These are phyloP conservation scores for Manacus vitellinus DNA, from an alignment of 2,113 vertebrate genomes.

Conservation along the genomic window DNA sequence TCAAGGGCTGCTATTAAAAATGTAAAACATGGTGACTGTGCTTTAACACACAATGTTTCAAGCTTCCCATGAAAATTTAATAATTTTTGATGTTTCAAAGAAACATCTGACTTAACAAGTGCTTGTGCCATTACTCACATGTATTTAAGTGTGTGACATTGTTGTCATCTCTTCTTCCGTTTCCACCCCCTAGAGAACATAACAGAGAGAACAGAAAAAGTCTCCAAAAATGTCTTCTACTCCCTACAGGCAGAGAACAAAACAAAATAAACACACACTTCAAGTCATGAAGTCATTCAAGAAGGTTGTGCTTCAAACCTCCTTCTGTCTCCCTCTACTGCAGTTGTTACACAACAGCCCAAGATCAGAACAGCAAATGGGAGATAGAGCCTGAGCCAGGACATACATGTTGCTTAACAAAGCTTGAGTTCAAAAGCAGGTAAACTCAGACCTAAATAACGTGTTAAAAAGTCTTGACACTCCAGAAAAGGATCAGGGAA, in stretches of 20 bases:
- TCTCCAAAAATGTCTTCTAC: neutral
- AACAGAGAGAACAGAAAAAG: neutral
- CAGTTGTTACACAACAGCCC: neutral
- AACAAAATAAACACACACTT: neutral
- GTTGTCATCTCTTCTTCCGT: neutral
- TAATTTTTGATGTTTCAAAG: constrained; percentile 33
- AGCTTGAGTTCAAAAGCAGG: neutral
- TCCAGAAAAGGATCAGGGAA: neutral
- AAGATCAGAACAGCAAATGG: neutral
- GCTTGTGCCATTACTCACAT: neutral
- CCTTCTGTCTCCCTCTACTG: neutral
- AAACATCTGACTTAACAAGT: constrained; percentile 21
- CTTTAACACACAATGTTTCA: neutral
- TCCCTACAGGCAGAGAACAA: neutral
- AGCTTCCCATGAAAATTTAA: constrained; percentile 18
- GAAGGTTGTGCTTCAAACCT: neutral
- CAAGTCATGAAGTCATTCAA: neutral
- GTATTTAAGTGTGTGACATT: neutral
- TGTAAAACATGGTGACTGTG: neutral
- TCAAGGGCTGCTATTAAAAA: neutral
- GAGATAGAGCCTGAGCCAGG: neutral
- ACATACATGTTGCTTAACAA: neutral
- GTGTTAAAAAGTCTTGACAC: neutral
- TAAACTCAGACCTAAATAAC: neutral
- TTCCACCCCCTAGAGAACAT: neutral